Evolutionary conservation across 2,113 vertebrate genomes (phyloP).

Genomic region (Cyanistes caeruleus): DNA sequence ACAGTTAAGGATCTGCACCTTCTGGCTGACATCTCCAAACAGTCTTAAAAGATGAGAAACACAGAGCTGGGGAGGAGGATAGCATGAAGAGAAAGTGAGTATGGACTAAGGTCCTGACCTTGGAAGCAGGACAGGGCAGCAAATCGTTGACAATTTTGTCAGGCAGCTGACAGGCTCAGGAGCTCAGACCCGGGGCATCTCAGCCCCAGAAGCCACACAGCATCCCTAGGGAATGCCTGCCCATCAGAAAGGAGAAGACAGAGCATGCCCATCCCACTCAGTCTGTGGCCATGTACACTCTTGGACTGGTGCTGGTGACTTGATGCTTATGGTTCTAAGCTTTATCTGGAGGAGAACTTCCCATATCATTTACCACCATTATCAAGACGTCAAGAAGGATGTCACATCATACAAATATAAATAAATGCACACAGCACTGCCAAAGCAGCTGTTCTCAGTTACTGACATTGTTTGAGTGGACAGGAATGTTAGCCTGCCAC

Average conservation of each 20-base stretch:
- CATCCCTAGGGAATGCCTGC: neutral
- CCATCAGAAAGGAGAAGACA: neutral
- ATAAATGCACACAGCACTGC: neutral
- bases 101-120: neutral
- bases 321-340: neutral
- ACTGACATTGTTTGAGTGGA: neutral
- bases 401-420: neutral
- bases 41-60: neutral
- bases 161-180: neutral
- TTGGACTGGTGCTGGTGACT: neutral
- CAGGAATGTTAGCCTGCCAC: neutral
- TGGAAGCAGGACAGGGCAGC: neutral
- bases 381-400: neutral
- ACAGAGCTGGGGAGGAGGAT: neutral
- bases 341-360: neutral
- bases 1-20: neutral
- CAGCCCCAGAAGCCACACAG: neutral
- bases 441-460: neutral
- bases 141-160: accelerated
- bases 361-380: neutral
- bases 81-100: neutral
- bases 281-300: accelerated
- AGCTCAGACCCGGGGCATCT: neutral
- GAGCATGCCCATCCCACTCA: accelerated
- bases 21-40: neutral